Evolutionary conservation across 2,113 vertebrate species (phyloP).

Genomic region (Xyliphius kryptos): DNA sequence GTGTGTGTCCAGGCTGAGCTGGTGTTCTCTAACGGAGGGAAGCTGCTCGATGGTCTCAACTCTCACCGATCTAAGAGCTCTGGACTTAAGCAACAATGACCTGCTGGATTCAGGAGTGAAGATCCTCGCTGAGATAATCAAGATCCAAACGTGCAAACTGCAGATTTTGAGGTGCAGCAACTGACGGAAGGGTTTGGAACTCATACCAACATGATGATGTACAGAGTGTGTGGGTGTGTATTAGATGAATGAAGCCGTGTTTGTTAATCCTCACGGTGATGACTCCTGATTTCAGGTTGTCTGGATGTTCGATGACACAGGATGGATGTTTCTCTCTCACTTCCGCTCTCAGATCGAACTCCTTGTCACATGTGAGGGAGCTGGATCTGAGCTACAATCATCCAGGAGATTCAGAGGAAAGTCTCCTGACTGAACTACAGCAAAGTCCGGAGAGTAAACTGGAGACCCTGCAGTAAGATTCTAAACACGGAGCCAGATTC

Average conservation of each 20-base stretch:
- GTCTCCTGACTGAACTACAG: background rate
- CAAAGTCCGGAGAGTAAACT: background rate
- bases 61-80: conserved; percentile 12
- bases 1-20: conserved; percentile 3
- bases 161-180: background rate
- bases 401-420: background rate
- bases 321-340: background rate
- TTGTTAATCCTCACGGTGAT: background rate
- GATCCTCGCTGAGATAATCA: conserved; percentile 8
- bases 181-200: background rate
- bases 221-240: background rate
- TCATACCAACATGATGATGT: background rate
- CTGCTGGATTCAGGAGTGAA: conserved; percentile 27
- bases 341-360: background rate
- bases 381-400: background rate
- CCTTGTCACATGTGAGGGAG: background rate
- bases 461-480: background rate
- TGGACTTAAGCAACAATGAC: conserved; percentile 25
- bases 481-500: background rate
- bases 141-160: background rate
- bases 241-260: background rate
- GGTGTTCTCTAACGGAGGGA: conserved; percentile 15
- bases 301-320: background rate
- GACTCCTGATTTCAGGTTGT: background rate
- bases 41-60: conserved; percentile 4